Conservation (phyloP, 1,140 invertebrate species). For the Drosophila kanapiae region DNA sequence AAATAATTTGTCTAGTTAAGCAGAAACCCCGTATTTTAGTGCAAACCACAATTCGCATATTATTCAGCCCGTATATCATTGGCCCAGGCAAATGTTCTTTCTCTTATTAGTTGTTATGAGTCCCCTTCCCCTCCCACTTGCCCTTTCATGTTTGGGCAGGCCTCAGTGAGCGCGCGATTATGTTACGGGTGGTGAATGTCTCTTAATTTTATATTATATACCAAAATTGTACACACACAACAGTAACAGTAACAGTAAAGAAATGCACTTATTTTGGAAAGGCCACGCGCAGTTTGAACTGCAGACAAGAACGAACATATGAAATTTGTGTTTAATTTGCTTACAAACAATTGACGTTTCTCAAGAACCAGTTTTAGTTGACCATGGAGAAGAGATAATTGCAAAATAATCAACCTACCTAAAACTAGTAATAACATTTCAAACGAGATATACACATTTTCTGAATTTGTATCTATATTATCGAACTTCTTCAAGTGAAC, state of each 20-base stretch:
- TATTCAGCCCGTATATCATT: conserved; percentile 12
- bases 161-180: conserved; percentile 35
- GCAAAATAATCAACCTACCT: conserved; percentile 77
- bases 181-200: conserved; percentile 58
- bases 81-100: conserved; percentile 51
- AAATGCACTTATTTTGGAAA: conserved; percentile 57
- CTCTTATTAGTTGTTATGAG: conserved; percentile 67
- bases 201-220: conserved; percentile 55
- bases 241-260: conserved; percentile 44
- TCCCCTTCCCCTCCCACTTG: conserved; percentile 37
- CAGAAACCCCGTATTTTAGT: conserved; percentile 51
- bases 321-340: conserved; percentile 72
- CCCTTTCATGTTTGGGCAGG: conserved; percentile 27
- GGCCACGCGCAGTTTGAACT: conserved; percentile 53
- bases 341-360: conserved; percentile 6
- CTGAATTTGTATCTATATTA: conserved; percentile 78
- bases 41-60: conserved; percentile 53
- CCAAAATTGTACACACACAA: conserved; percentile 57
- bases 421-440: conserved; percentile 71
- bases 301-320: conserved; percentile 64
- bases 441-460: conserved; percentile 66
- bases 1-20: conserved; percentile 71
- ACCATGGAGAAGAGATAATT: conserved; percentile 54
- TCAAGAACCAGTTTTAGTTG: conserved; percentile 41
- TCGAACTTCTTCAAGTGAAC: conserved; percentile 62